Base-by-base conservation (phyloP, 2,888 invertebrate genomes). In the Cremastinae sp. region DNA sequence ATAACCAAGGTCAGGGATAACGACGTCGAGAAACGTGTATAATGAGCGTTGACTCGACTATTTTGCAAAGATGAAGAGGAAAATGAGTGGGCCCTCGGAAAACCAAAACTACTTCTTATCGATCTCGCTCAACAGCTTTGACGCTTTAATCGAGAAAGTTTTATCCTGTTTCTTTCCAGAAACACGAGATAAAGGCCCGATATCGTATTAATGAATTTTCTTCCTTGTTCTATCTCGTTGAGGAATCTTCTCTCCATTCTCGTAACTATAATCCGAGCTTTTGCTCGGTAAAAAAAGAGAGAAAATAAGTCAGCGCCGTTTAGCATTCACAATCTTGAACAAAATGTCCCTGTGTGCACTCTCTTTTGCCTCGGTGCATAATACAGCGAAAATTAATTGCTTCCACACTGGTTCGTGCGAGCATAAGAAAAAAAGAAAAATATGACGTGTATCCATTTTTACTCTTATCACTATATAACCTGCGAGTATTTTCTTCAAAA, bases 301-400 rank as follows among this genome's bases (percentile, higher is more conserved):
- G 12, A 65, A 14, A 10, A 53, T 14, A 16, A 37, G 16, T 69
- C 65, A 10, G 45, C 51, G 45, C 61, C 72, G 75, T 61, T 78
- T 69, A 66, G 70, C 75, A 78, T 75, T 78, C 70, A 78, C 73
- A 75, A 75, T 73, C 53, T 53, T 28, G 45, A 47, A 66, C 49
- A 53, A 66, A 28, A 28, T 28, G 28, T 28, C 28, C 65, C 20
- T 66, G 68, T 49, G 49, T 75, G 61, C 12, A 70, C 56, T 37
- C 28, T 45, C 53, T 28, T 12, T 39, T 45, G 45, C 56, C 58
- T 58, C 43, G 16, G 53, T 78, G 72, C 72, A 78, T 78, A 78
- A 78, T 75, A 43, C 75, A 73, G 59, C 59, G 55, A 37, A 56
- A 51, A 72, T 78, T 78, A 75, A 78, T 78, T 78, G 78, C 78